Conservation (phyloP, 2,797 vertebrate genomes). For the Myiotriccus ornatus region DNA sequence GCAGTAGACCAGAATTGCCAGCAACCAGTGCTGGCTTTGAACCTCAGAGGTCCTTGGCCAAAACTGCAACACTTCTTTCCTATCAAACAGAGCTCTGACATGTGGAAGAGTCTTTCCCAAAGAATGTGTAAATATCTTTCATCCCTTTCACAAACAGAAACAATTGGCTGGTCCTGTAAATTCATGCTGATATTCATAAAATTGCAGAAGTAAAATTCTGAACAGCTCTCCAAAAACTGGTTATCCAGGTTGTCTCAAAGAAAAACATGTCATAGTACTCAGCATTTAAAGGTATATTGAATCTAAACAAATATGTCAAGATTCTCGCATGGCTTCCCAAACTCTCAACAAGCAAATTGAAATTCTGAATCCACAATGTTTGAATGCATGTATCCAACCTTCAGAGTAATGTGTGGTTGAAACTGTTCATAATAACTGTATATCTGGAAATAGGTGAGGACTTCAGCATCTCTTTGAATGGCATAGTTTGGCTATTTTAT, state of each 20-base stretch:
- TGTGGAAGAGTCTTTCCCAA: not conserved
- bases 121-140: not conserved
- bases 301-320: not conserved
- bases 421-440: not conserved
- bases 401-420: not conserved
- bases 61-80: not conserved
- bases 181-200: not conserved
- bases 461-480: not conserved
- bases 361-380: not conserved
- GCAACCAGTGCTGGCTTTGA: not conserved
- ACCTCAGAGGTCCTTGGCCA: not conserved
- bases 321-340: not conserved
- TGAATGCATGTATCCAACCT: not conserved
- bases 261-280: not conserved
- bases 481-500: not conserved
- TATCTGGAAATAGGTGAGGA: not conserved
- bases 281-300: not conserved
- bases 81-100: not conserved
- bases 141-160: not conserved
- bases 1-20: not conserved
- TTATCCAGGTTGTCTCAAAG: not conserved
- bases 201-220: not conserved
- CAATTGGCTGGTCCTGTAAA: not conserved
- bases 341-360: not conserved
- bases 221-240: not conserved